A percentile compares a stretch with the other conserved stretches of the same genome.
These are phyloP conservation scores for Lutjanus campechanus DNA, from an alignment of 2,797 vertebrate genomes.

Conservation along the genomic window DNA sequence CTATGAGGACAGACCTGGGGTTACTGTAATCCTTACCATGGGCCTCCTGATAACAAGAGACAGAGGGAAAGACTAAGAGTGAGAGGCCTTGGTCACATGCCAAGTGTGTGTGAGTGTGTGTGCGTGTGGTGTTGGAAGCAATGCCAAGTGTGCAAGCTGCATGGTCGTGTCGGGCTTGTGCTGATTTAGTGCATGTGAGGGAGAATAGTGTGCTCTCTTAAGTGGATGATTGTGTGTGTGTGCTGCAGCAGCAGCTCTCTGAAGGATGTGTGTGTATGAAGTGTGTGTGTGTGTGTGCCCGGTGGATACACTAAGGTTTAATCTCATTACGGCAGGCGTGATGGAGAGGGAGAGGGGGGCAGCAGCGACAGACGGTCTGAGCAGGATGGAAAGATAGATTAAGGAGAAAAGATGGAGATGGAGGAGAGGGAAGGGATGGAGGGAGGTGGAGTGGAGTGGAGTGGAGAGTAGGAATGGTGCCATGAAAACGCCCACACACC, in stretches of 20 bases:
- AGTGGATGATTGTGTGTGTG: conserved; percentile 70
- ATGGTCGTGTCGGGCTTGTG: conserved; percentile 42
- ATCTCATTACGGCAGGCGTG: conserved; percentile 87
- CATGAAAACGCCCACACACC: conserved; percentile 76
- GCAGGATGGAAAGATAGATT: conserved; percentile 82
- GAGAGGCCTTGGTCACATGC: conserved; percentile 73
- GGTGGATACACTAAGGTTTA: conserved; percentile 80
- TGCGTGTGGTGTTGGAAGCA: conserved; percentile 44
- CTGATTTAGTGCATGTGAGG: conserved; percentile 61
- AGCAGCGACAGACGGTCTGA: conserved; percentile 80
- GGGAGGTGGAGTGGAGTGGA: conserved; percentile 53
- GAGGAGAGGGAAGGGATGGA: conserved; percentile 58
- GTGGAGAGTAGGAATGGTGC: conserved; percentile 72
- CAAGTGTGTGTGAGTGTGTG: conserved; percentile 60
- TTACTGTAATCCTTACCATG: conserved; percentile 82
- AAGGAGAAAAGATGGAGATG: conserved; percentile 71
- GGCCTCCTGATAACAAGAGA: conserved; percentile 75
- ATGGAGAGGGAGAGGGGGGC: conserved; percentile 69
- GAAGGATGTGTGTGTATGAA: conserved; percentile 46
- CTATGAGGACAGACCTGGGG: conserved; percentile 80
- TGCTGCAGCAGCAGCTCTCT: conserved; percentile 46
- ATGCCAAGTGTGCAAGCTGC: conserved; percentile 75
- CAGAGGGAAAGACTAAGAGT: conserved; percentile 61
- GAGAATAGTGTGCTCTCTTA: conserved; percentile 59
- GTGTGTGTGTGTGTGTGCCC: conserved; percentile 44